These are phyloP conservation scores for Anguilla anguilla DNA, from an alignment of 2,797 vertebrate species.

Conservation along the genomic window DNA sequence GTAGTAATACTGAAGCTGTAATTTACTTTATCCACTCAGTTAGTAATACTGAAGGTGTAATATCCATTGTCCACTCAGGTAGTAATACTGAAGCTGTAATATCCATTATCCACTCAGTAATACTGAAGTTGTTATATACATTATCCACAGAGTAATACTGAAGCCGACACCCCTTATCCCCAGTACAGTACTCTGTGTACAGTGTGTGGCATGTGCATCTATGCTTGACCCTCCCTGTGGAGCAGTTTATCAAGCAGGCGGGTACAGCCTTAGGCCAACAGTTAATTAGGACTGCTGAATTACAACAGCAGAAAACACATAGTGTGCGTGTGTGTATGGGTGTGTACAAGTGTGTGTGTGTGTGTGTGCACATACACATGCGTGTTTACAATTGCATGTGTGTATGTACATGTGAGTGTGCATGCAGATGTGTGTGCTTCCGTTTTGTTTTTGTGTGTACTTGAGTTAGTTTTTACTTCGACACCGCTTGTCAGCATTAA, in stretches of 20 bases:
- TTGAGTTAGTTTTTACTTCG: too few relatives aligned
- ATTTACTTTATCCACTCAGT: neutral
- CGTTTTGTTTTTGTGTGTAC: too few relatives aligned
- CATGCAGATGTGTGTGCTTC: too few relatives aligned
- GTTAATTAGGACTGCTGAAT: constrained; percentile 21
- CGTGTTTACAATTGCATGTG: too few relatives aligned
- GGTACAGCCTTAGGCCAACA: neutral
- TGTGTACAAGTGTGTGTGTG: neutral
- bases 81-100: neutral
- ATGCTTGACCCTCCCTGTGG: neutral
- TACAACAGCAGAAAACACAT: neutral
- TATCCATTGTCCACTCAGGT: neutral
- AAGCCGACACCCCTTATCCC: neutral
- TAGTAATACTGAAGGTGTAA: neutral
- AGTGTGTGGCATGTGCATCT: neutral
- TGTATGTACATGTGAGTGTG: too few relatives aligned
- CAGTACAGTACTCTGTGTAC: neutral
- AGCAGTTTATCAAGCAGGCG: constrained; percentile 1
- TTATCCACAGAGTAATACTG: neutral
- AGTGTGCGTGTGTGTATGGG: neutral
- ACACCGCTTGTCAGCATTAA: too few relatives aligned
- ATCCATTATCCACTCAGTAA: neutral
- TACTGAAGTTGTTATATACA: neutral
- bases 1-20: neutral
- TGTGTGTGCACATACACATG: neutral